A percentile compares a stretch with the other conserved stretches of the same genome.
phyloP scores from a whole-genome alignment of 2,888 invertebrate species.

The Hypsopygia costalis region DNA sequence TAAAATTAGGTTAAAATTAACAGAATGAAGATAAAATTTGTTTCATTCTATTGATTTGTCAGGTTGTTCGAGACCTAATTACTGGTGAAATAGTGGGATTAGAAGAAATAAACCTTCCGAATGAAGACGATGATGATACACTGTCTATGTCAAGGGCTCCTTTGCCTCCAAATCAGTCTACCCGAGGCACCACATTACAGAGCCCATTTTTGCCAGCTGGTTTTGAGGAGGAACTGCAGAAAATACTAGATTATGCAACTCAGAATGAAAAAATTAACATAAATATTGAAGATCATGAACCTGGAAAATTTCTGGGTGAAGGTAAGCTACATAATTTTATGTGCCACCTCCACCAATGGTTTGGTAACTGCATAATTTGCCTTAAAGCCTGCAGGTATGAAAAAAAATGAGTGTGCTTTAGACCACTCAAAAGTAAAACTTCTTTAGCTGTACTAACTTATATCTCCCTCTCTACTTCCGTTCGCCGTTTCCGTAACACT shows the following conservation, averaged over 20 bases:
- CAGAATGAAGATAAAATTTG: too few species aligned
- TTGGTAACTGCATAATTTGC: too few species aligned
- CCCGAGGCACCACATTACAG: constrained; percentile 88
- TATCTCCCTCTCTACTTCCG: too few species aligned
- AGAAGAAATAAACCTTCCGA: constrained; percentile 74
- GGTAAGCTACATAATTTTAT: too few species aligned
- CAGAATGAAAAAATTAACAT: constrained; percentile 57
- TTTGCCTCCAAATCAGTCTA: constrained; percentile 84
- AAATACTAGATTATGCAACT: constrained; percentile 56
- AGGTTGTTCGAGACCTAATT: constrained; percentile 86
- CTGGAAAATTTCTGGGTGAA: constrained; percentile 73
- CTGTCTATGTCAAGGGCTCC: constrained; percentile 90
- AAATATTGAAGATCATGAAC: constrained; percentile 57
- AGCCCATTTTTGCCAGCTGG: constrained; percentile 95
- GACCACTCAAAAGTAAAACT: too few species aligned
- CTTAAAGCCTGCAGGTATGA: too few species aligned
- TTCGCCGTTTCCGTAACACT: too few species aligned
- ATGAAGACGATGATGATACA: constrained; percentile 64
- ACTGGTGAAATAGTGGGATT: constrained; percentile 87
- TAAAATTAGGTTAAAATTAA: too few species aligned
- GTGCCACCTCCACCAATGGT: too few species aligned
- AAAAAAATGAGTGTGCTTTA: too few species aligned
- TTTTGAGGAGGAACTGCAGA: constrained; percentile 81
- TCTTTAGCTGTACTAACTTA: too few species aligned
- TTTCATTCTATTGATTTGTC: constrained; percentile 23